Conservation (phyloP, 2,888 invertebrate species). For the Acholoe squamosa region DNA sequence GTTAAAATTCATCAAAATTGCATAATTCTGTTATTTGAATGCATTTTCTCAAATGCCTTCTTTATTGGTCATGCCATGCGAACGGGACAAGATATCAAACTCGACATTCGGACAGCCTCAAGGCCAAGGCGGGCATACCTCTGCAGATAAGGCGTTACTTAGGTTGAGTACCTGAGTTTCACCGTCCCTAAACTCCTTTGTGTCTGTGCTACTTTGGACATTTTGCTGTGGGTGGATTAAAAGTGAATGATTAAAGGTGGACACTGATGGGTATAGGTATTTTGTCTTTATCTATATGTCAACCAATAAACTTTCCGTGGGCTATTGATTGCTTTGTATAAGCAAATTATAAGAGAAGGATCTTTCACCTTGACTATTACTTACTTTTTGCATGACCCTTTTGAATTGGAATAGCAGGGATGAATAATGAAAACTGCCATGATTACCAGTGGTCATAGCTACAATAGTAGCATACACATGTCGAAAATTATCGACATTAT, state of each 20-base stretch:
- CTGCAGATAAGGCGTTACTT: neutral
- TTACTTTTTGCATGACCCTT: too few species aligned
- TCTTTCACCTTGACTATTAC: too few species aligned
- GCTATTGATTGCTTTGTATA: too few species aligned
- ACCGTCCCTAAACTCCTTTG: constrained; percentile 49
- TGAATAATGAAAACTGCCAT: too few species aligned
- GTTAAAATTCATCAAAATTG: too few species aligned
- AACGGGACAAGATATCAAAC: neutral
- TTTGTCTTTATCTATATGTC: neutral
- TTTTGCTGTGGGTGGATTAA: neutral
- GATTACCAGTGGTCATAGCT: too few species aligned
- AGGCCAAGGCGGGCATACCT: constrained; percentile 54
- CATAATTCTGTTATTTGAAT: too few species aligned
- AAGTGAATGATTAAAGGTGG: constrained; percentile 16
- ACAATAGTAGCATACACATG: too few species aligned
- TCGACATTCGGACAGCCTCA: neutral
- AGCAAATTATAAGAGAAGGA: too few species aligned
- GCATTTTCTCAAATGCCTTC: neutral
- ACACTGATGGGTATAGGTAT: neutral
- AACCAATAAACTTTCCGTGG: neutral
- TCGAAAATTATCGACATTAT: too few species aligned
- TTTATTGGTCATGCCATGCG: neutral
- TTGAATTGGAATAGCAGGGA: too few species aligned
- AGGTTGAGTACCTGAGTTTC: constrained; percentile 29
- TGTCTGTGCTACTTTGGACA: constrained; percentile 17